These are phyloP conservation scores for Tapirus terrestris DNA, from an alignment of 2,113 vertebrate genomes.

Conservation along the genomic window DNA sequence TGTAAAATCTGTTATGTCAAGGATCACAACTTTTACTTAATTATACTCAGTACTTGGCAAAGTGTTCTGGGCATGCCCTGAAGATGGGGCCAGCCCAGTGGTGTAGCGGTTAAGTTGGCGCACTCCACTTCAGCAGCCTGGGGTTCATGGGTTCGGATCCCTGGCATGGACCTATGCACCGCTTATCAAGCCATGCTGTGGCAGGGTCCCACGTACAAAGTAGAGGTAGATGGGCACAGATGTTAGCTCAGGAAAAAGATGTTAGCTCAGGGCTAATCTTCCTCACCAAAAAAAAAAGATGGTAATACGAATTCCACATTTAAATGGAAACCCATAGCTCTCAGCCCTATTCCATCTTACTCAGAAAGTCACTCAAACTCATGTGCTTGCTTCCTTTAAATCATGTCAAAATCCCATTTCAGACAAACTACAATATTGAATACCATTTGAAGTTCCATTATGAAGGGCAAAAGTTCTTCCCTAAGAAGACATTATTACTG, in stretches of 20 bases:
- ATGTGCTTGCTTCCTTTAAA: background rate
- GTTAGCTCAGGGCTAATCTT: too few relatives aligned
- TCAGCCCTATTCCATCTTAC: background rate
- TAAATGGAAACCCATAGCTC: background rate
- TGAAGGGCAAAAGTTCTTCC: background rate
- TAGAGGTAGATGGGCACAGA: too few relatives aligned
- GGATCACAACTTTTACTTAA: background rate
- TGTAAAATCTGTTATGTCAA: background rate
- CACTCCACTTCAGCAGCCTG: too few relatives aligned
- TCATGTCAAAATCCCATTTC: background rate
- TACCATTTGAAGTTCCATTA: background rate
- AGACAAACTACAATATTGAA: background rate
- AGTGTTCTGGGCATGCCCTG: background rate
- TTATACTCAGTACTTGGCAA: background rate
- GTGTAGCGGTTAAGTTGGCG: too few relatives aligned
- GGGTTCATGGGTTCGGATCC: too few relatives aligned
- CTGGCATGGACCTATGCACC: too few relatives aligned
- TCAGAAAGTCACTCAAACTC: background rate
- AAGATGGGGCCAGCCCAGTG: background rate
- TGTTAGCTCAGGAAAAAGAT: too few relatives aligned
- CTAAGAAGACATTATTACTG: background rate
- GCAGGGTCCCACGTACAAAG: too few relatives aligned
- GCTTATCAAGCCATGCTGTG: too few relatives aligned
- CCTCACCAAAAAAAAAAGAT: too few relatives aligned
- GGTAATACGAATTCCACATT: background rate